Base-by-base conservation (phyloP, 2,888 invertebrate species). In the Leucania comma region DNA sequence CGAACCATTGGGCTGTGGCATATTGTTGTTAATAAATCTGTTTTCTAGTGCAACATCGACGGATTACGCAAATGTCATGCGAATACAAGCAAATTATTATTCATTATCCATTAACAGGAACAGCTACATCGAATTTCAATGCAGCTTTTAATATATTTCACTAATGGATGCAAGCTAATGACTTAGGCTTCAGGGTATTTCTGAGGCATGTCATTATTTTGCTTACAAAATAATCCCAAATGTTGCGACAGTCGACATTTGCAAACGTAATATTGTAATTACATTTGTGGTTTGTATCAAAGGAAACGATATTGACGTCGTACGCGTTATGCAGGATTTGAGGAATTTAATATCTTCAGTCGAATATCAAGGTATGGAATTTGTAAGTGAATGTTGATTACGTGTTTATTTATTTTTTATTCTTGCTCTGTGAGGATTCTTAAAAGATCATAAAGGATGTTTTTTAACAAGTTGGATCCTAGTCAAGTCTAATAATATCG, bases 171-270 rank as follows among this genome's bases (percentile, higher is more conserved):
- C 46, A 42, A 56, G 4, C 38, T 38, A 38, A 20, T 42, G 42
- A 42, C 42, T 14, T 20, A 42, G 5, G 42, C 42, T 42, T 42
- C 57, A 68, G 22, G 59, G 66, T 20, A 42, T 3, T 53, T 75
- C 75, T 24, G 60, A 67, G 69, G 80, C 80, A 56, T 48, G 22
- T 48, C 62, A 78, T 80, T 75, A 80, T 63, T 78, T 50, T 60
- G 50, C 42, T 80, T 57, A 57, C 48, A n/a, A 57, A 75, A 69
- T 69, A 66, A 80, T 68, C 10, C 29, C 10, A 20, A 50, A 75
- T 54, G 50, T 61, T 58, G 57, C 63, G 56, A 74, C 67, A 29
- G 66, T 62, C 57, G 54, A 50, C 26, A 71, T 71, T 50, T 54
- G 17, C 60, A 64, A 60, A 61, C 46, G 57, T 60, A 22, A 46